Percentiles rank a stretch among this genome's conserved stretches.
Evolutionary conservation across 1,140 invertebrate species (phyloP).

Genomic region (Drosophila sp.): DNA sequence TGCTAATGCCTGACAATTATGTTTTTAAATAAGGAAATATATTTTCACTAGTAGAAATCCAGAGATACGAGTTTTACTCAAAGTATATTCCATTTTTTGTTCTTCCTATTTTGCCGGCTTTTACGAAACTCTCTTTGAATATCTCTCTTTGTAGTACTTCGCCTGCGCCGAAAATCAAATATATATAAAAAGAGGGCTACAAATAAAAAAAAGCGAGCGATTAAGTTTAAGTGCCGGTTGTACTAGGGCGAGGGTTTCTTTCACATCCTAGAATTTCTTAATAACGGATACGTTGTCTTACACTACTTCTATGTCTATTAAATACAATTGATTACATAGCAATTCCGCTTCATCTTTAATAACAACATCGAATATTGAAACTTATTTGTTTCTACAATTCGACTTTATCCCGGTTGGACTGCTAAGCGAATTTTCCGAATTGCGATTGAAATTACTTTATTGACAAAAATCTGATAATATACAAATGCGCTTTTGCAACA

Average conservation of each 20-base stretch:
- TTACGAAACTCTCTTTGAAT: constrained; percentile 10
- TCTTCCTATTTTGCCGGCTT: constrained; percentile 64
- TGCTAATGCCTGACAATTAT: background rate
- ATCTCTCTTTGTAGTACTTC: constrained; percentile 19
- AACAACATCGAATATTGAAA: too few species aligned
- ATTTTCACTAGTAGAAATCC: background rate
- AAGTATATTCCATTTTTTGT: background rate
- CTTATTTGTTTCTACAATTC: too few species aligned
- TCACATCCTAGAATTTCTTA: constrained; percentile 48
- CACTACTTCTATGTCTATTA: constrained; percentile 61
- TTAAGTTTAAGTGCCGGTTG: constrained; percentile 73
- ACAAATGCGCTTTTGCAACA: too few species aligned
- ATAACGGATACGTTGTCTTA: constrained; percentile 28
- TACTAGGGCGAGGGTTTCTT: constrained; percentile 46
- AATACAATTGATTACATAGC: constrained; percentile 68
- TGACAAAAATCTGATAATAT: too few species aligned
- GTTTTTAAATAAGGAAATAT: background rate
- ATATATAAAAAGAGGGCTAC: constrained; percentile 43
- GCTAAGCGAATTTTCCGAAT: too few species aligned
- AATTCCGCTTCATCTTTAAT: constrained; percentile 11
- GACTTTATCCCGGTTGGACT: too few species aligned
- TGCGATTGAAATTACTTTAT: too few species aligned
- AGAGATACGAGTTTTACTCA: background rate
- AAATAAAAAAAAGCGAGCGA: constrained; percentile 29
- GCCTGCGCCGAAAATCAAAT: constrained; percentile 24